Evolutionary conservation across 1,140 invertebrate genomes (phyloP).

Genomic region (Heliconius hermathena): DNA sequence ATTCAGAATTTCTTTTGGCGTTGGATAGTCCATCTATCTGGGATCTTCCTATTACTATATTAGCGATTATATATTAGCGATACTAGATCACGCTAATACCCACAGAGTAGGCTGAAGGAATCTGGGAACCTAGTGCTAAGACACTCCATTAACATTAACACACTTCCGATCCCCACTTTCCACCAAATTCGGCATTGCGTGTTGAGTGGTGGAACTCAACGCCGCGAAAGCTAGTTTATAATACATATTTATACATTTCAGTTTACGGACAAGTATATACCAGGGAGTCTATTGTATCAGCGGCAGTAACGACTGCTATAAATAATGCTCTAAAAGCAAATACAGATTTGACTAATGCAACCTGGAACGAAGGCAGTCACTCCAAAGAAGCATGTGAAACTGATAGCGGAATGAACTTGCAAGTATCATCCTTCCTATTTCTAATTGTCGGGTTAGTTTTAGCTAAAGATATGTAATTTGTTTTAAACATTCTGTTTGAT

Average conservation of each 20-base stretch:
- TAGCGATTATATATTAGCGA: too few species aligned
- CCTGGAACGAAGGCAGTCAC: not conserved
- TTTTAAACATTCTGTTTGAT: not conserved
- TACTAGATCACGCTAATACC: too few species aligned
- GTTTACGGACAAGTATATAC: slow-evolving; percentile 2
- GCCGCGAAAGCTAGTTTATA: not conserved
- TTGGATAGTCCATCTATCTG: too few species aligned
- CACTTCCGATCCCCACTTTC: too few species aligned
- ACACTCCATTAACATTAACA: too few species aligned
- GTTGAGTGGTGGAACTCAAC: too few species aligned
- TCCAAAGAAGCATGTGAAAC: not conserved
- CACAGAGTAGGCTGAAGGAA: too few species aligned
- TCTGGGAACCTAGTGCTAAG: too few species aligned
- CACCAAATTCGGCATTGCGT: too few species aligned
- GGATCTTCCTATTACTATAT: too few species aligned
- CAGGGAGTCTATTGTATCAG: not conserved
- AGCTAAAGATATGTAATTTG: slow-evolving; percentile 9
- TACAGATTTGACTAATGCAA: not conserved
- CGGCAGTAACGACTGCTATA: not conserved
- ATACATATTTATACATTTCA: not conserved
- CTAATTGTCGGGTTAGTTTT: not conserved
- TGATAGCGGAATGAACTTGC: not conserved
- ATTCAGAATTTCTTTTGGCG: too few species aligned
- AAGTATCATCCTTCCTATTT: not conserved
- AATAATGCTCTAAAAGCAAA: not conserved